Conservation (phyloP, 2,113 vertebrate genomes). For the Oreochromis aureus region DNA sequence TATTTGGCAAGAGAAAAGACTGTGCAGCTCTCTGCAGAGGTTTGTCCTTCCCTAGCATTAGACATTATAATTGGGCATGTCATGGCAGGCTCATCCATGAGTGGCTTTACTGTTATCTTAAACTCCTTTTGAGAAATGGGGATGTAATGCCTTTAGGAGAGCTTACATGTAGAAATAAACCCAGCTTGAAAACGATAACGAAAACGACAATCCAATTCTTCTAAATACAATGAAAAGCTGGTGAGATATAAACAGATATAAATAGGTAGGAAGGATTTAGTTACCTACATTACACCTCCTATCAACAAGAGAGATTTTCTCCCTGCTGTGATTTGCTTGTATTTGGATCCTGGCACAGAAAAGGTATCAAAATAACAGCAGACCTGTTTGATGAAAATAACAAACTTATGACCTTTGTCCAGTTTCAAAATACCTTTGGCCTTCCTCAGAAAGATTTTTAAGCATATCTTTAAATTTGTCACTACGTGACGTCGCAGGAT, state of each 20-base stretch:
- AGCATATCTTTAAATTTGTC: not conserved
- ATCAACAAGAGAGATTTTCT: not conserved
- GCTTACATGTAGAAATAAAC: not conserved
- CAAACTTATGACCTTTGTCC: not conserved
- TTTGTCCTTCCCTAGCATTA: not conserved
- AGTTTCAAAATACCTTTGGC: not conserved
- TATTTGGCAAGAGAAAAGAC: not conserved
- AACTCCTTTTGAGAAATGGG: not conserved
- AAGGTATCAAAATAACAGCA: not conserved
- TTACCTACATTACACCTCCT: not conserved
- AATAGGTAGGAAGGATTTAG: not conserved
- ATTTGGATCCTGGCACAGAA: fast-evolving
- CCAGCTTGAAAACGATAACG: not conserved
- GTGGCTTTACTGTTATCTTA: not conserved
- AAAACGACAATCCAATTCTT: not conserved
- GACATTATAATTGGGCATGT: not conserved
- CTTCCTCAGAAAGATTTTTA: not conserved
- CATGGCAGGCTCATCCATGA: not conserved
- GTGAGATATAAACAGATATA: not conserved
- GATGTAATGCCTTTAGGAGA: not conserved
- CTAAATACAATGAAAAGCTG: not conserved
- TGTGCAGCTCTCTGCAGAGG: not conserved
- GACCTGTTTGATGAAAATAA: not conserved
- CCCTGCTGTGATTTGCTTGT: fast-evolving
- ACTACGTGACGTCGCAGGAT: not conserved